Conservation (phyloP, 2,113 vertebrate genomes). For the Hemichromis elongatus region DNA sequence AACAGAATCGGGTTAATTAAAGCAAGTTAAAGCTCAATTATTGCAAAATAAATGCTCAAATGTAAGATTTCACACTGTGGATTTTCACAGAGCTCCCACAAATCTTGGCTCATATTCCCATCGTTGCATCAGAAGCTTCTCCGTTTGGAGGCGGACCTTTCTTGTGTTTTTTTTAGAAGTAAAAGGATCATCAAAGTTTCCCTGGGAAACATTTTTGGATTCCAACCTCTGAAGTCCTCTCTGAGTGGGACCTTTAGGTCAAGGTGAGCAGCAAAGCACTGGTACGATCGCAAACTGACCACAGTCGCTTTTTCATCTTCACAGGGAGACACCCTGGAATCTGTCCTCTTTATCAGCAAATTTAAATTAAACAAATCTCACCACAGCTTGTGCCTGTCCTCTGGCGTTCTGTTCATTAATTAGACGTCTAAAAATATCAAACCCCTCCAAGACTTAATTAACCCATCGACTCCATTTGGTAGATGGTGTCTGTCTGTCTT, state of each 20-base stretch:
- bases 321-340: constrained; percentile 28
- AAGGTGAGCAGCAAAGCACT: background rate
- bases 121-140: background rate
- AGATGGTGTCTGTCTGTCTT: constrained; percentile 40
- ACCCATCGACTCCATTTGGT: constrained; percentile 65
- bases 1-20: background rate
- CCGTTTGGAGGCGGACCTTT: background rate
- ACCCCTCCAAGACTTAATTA: constrained; percentile 79
- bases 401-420: constrained; percentile 68
- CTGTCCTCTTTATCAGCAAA: constrained; percentile 57
- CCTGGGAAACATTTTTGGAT: background rate
- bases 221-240: background rate
- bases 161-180: background rate
- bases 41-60: background rate
- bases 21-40: background rate
- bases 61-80: constrained; percentile 25
- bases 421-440: constrained; percentile 78
- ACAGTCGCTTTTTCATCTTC: background rate
- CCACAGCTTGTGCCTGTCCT: constrained; percentile 68
- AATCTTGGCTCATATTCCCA: background rate
- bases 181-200: background rate
- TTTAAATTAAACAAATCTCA: constrained; percentile 68
- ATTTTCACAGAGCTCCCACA: constrained; percentile 13
- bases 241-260: background rate
- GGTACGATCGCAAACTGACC: background rate